These are phyloP conservation scores for Acanthis flammea DNA, from an alignment of 2,797 vertebrate genomes.

Conservation along the genomic window DNA sequence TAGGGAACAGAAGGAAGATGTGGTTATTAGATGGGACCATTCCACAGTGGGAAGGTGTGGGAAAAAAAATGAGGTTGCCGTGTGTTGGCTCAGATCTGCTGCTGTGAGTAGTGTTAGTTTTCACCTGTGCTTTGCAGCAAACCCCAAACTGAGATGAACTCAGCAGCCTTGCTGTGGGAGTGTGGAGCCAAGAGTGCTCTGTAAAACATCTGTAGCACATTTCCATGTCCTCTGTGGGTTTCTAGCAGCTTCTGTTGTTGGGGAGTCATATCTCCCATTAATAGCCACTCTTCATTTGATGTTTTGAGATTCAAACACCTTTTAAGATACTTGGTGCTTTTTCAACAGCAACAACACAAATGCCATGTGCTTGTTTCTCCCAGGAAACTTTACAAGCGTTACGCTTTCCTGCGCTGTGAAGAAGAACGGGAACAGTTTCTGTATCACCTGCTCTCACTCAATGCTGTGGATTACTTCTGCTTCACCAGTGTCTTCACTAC, in stretches of 20 bases:
- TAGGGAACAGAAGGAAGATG: neutral
- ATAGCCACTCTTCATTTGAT: neutral
- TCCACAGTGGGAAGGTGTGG: neutral
- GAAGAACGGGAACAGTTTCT: slow-evolving; percentile 97
- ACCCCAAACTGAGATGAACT: neutral
- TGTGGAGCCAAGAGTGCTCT: accelerated
- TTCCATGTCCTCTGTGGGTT: neutral
- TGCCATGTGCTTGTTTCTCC: neutral
- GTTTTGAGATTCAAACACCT: neutral
- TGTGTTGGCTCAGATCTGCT: neutral
- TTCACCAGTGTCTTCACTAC: slow-evolving; percentile 96
- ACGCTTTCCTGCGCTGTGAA: slow-evolving; percentile 95
- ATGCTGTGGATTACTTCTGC: slow-evolving; percentile 98
- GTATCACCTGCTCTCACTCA: slow-evolving; percentile 95
- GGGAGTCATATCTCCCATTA: neutral
- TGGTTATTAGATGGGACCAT: neutral
- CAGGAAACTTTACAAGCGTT: slow-evolving; percentile 95
- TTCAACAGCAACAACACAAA: neutral
- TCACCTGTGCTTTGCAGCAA: neutral
- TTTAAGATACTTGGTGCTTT: neutral
- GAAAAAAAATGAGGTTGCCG: neutral
- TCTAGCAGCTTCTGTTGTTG: neutral
- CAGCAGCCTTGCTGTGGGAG: neutral
- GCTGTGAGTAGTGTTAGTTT: neutral
- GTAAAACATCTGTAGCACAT: accelerated